phyloP scores from a whole-genome alignment of 2,113 vertebrate species.

The Narcine bancroftii region DNA sequence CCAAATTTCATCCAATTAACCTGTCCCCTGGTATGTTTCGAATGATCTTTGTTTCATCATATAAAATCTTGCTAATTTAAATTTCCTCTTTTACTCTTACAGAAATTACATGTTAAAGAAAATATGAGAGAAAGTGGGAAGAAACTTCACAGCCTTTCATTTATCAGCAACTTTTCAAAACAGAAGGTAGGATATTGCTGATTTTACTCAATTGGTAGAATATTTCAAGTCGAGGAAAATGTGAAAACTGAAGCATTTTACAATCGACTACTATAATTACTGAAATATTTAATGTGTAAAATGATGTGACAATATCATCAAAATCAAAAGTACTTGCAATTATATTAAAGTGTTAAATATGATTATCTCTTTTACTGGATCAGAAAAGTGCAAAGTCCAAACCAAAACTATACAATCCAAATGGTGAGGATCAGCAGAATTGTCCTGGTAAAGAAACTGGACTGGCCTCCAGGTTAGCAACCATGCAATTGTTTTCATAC shows the following conservation, averaged over 20 bases:
- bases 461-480: slow-evolving; percentile 71
- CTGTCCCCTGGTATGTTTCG: too few species aligned
- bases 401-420: slow-evolving; percentile 64
- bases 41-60: neutral
- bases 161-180: slow-evolving; percentile 78
- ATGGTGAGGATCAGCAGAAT: slow-evolving; percentile 74
- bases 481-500: neutral
- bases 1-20: too few species aligned
- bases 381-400: slow-evolving; percentile 78
- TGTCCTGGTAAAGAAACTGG: slow-evolving; percentile 60
- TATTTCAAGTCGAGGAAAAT: neutral
- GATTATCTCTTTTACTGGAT: slow-evolving; percentile 42
- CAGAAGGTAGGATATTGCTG: slow-evolving; percentile 71
- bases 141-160: slow-evolving; percentile 78
- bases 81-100: slow-evolving; percentile 41
- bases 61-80: slow-evolving; percentile 3
- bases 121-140: slow-evolving; percentile 72
- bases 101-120: slow-evolving; percentile 75
- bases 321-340: neutral
- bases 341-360: neutral
- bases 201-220: neutral
- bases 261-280: neutral
- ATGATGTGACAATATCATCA: neutral
- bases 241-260: neutral
- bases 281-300: neutral